Base-by-base conservation (phyloP, 2,113 vertebrate genomes). In the Charina bottae region DNA sequence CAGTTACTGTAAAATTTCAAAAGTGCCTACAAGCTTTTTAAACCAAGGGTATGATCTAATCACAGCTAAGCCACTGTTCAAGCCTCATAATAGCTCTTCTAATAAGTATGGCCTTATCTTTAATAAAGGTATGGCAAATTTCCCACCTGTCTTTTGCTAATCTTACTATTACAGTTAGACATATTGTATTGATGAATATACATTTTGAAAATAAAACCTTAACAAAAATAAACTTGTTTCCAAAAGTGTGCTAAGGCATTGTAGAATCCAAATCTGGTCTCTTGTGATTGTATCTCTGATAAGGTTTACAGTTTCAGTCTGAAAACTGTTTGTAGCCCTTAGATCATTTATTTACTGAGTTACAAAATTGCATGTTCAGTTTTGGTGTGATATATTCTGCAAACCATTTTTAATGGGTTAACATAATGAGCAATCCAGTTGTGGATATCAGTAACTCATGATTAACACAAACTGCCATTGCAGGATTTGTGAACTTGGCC, bases 141-240 rank as follows among this genome's bases (percentile, higher is more conserved):
- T 54, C 17, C 15, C 21, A 55, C 46, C n/a, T 83, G 21, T 62
- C 15, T 64, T 3, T 37, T 42, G 11, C 10, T 60, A 23, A 85
- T 84, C 42, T 62, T 55, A 42, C 46, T 19, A 5, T n/a, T 58
- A 23, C 2, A 64, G 28, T 85, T 83, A 4, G 26, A n/a, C 26
- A 28, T 88, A n/a, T 59, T 68, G 21, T 83, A 33, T 83, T 17
- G 26, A 83, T 88, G 17, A 55, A 54, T 53, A 55, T 89, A 33
- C 33, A 89, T 26, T 83, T 87, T 88, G 85, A 55, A 89, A 89
- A 89, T 92, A 89, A 92, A 92, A 33, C 9, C 42, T 85, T 84
- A 13, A 11, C 53, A 23, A 62, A 87, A 91, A 91, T 33, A n/a
- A 58, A 28, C 28, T 21, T 68, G 6, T 26, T 33, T n/a, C 13